Base-by-base conservation (phyloP, 2,797 vertebrate species). In the Podarcis lilfordi region DNA sequence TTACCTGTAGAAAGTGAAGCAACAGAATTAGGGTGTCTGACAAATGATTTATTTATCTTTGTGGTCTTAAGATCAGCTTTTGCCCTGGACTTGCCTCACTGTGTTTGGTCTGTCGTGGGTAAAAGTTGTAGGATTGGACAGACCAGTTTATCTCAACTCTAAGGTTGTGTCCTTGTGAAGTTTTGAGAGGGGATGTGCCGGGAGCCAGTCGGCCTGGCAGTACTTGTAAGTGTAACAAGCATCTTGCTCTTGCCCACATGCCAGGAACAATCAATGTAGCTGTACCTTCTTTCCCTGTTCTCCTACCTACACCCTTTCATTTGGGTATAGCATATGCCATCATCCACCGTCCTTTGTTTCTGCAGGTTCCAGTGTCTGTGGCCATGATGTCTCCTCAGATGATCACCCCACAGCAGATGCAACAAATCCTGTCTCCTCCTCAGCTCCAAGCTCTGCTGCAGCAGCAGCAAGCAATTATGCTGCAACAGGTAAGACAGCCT, bases 371-470 rank as follows among this genome's bases (percentile, higher is more conserved):
- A 0, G 98, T 99, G 93, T 99, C 99, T 0, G 98, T 99, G 97
- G 98, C 99, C 50, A 99, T 99, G 99, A 99, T 99, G 99, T 99
- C 98, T 85, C 98, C 98, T 0, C 99, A 99, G 97, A 98, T 99
- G 98, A 98, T 99, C 93, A 99, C 98, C 15, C 98, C 98, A 1
- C 99, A 99, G 95, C 98, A 99, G 95, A 99, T 99, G 98, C 98
- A 99, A 96, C 99, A 99, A 97, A 99, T 99, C 95, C 97, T 99
- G 94, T 99, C 99, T 0, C 99, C 99, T 0, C 98, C 98, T 11
- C 99, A 99, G 95, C 98, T 99, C 35, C 99, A 99, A 97, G 99
- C 99, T 66, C 96, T 99, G 94, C 97, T 99, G 91, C 99, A 99
- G 95, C 99, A 99, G 96, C 98, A 99, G 91, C 99, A 99, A 94